phyloP scores from a whole-genome alignment of 2,113 vertebrate genomes.

The Coreoperca whiteheadi region DNA sequence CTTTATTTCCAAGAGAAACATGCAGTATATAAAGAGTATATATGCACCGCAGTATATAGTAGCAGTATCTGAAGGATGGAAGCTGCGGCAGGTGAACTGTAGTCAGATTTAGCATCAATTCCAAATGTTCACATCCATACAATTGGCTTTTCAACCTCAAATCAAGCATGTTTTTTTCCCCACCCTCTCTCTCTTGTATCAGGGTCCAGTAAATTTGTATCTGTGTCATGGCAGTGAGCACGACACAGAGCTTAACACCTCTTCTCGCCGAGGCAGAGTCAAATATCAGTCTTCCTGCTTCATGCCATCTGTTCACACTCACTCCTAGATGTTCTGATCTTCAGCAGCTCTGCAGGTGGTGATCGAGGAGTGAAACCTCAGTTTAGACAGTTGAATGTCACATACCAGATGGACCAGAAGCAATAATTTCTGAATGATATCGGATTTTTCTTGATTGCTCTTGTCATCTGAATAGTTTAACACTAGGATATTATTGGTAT shows the following conservation, averaged over 20 bases:
- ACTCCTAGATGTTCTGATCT: slow-evolving; percentile 20
- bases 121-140: not conserved
- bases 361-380: slow-evolving; percentile 47
- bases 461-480: not conserved
- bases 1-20: not conserved
- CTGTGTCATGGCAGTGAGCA: not conserved
- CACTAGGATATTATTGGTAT: not conserved
- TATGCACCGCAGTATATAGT: not conserved
- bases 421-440: slow-evolving; percentile 42
- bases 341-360: slow-evolving; percentile 50
- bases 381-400: slow-evolving; percentile 41
- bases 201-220: not conserved
- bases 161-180: not conserved
- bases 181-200: not conserved
- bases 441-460: slow-evolving; percentile 24
- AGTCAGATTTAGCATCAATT: not conserved
- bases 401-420: slow-evolving; percentile 18
- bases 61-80: not conserved
- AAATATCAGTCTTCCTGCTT: slow-evolving; percentile 35
- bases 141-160: not conserved
- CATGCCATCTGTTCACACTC: slow-evolving; percentile 53
- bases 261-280: slow-evolving; percentile 27
- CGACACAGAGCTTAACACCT: slow-evolving; percentile 30
- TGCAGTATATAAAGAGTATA: not conserved
- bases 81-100: not conserved